Evolutionary conservation across 2,888 invertebrate genomes (phyloP).

Genomic region (Lathronympha strigana): DNA sequence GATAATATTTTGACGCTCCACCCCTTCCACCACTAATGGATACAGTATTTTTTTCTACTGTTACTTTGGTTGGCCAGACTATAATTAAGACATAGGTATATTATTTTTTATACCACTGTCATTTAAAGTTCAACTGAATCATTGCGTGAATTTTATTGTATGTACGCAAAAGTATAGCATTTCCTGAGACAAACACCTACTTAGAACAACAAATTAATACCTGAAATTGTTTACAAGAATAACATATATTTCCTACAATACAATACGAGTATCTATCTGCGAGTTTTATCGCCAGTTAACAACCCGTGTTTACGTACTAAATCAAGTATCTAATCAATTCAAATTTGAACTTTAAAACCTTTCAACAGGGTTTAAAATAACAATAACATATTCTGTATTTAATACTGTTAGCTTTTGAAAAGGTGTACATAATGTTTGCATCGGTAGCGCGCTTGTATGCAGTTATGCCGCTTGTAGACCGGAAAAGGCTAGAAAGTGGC

Average conservation of each 20-base stretch:
- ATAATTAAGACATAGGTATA: background rate
- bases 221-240: background rate
- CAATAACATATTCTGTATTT: background rate
- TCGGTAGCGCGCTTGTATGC: slow-evolving; percentile 53
- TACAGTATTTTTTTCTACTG: no score
- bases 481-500: slow-evolving; percentile 84
- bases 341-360: background rate
- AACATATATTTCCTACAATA: background rate
- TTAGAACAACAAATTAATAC: background rate
- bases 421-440: slow-evolving; percentile 18
- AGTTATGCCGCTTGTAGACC: slow-evolving; percentile 80
- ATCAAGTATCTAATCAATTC: background rate
- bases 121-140: background rate
- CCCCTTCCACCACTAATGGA: no score
- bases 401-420: background rate
- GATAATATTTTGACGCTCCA: no score
- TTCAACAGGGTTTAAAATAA: background rate
- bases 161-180: no score
- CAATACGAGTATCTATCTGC: background rate
- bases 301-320: background rate
- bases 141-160: background rate
- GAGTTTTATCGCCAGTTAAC: background rate
- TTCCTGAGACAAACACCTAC: no score
- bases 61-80: no score
- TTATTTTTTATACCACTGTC: no score